These are phyloP conservation scores for Marmota monax DNA, from an alignment of 2,113 vertebrate species.

Conservation along the genomic window DNA sequence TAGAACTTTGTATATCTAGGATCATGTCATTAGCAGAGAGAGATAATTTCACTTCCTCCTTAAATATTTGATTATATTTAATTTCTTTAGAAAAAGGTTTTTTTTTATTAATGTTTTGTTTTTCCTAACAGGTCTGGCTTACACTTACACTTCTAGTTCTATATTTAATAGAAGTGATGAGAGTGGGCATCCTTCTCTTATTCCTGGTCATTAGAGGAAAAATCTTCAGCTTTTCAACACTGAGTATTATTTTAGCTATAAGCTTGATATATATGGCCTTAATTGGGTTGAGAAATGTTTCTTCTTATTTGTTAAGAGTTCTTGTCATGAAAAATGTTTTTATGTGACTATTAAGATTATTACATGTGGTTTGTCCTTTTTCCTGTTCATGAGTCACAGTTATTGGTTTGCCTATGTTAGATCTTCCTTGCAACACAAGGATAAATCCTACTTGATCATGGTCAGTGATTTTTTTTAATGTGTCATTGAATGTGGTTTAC, in stretches of 20 bases:
- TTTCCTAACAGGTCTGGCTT: not conserved
- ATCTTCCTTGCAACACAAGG: not conserved
- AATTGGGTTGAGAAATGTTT: too few relatives aligned
- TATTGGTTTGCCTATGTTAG: not conserved
- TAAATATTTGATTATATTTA: not conserved
- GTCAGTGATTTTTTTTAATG: not conserved
- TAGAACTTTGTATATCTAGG: too few relatives aligned
- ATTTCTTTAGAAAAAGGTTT: not conserved
- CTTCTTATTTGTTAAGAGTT: not conserved
- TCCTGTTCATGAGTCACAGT: too few relatives aligned
- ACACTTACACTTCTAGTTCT: not conserved
- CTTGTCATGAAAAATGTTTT: not conserved
- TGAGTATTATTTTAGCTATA: too few relatives aligned
- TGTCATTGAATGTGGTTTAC: not conserved
- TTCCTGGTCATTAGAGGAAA: too few relatives aligned
- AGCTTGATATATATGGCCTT: not conserved
- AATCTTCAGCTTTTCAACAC: too few relatives aligned
- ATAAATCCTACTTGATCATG: too few relatives aligned
- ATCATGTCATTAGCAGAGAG: not conserved
- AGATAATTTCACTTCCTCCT: not conserved
- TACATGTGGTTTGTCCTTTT: not conserved
- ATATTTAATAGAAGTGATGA: not conserved
- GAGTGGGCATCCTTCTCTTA: too few relatives aligned
- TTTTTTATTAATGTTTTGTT: too few relatives aligned
- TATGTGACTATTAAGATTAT: too few relatives aligned